A percentile compares a stretch with the other conserved stretches of the same genome.
Evolutionary conservation across 64 coral and sea anemone genomes (phyloP).

Genomic region (Montipora capricornis): DNA sequence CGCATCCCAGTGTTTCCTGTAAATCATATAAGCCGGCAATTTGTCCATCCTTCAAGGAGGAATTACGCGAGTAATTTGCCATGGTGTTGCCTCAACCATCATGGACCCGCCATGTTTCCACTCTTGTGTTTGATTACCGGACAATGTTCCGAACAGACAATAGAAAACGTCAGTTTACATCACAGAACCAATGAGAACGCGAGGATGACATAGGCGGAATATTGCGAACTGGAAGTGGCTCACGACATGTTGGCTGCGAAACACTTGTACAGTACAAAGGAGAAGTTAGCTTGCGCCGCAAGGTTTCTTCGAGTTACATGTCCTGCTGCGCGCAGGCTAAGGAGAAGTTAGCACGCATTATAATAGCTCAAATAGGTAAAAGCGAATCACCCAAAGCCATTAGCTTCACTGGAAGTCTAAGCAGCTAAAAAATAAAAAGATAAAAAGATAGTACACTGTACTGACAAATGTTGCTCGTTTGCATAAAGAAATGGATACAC

Average conservation of each 20-base stretch:
- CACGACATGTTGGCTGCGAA: not conserved
- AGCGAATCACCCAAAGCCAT: too few species aligned
- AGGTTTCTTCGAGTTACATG: too few species aligned
- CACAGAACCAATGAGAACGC: conserved; percentile 58
- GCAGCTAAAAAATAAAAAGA: too few species aligned
- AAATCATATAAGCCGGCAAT: conserved; percentile 98
- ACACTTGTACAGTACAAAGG: not conserved
- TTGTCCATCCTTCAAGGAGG: conserved; percentile 76
- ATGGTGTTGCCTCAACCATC: conserved; percentile 18
- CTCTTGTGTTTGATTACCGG: not conserved
- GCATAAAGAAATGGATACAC: too few species aligned
- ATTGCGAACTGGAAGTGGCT: not conserved
- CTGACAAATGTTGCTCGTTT: too few species aligned
- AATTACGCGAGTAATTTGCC: conserved; percentile 61
- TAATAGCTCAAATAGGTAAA: too few species aligned
- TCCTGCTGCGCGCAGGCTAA: too few species aligned
- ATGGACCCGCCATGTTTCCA: conserved; percentile 32
- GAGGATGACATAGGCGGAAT: conserved; percentile 15
- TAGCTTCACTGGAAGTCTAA: too few species aligned
- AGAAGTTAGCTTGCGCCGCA: not conserved
- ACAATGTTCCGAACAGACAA: conserved; percentile 40
- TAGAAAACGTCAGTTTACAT: conserved; percentile 61
- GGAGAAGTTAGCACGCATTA: too few species aligned
- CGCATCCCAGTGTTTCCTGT: conserved; percentile 91
- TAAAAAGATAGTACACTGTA: too few species aligned